Evolutionary conservation across 2,113 vertebrate species (phyloP), one percentile per base, ranked within the genome.

Genomic region (Corvus cornix): DNA sequence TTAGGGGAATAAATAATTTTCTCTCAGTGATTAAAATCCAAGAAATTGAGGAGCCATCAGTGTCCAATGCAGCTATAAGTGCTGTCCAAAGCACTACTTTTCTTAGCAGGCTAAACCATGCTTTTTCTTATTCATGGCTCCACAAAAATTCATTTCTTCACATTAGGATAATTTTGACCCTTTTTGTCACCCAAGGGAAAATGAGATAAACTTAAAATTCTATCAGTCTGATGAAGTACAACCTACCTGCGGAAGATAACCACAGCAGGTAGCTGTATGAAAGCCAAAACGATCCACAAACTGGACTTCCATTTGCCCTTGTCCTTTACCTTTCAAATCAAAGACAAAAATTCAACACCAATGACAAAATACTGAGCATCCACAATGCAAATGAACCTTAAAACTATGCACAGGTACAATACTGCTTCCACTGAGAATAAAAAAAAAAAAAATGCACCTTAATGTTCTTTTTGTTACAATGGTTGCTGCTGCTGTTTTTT

Each of bases 191-290:
- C 23, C 6, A 75, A 75, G 11, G 11, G 30, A 84, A 92, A 95
- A 37, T 21, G 53, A 82, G 19, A 35, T 46, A 84, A 89, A 63
- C n/a, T 70, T 87, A 64, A 73, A 86, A 81, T 72, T 79, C 62
- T 59, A 43, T 56, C 33, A 63, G 28, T 60, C 51, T 66, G 55
- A 79, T 74, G 60, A 90, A 95, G 58, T 35, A 82, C 35, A 81
- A 70, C 97, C 94, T 97, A 99, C 99, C 98, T 99, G 99, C 81
- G 99, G 98, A 63, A 99, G 94, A 96, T 99, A 99, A 43, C 99
- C 99, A 97, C 99, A 99, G 96, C 99, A 99, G 33, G 99, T 99
- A 60, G 97, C 53, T 70, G 98, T 97, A 43, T 96, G 95, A 96
- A 99, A 99, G 35, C 99, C 99, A 98, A 98, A 99, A 51, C 96